Evolutionary conservation across 2,113 vertebrate species (phyloP).

Genomic region (Vulpes lagopus): DNA sequence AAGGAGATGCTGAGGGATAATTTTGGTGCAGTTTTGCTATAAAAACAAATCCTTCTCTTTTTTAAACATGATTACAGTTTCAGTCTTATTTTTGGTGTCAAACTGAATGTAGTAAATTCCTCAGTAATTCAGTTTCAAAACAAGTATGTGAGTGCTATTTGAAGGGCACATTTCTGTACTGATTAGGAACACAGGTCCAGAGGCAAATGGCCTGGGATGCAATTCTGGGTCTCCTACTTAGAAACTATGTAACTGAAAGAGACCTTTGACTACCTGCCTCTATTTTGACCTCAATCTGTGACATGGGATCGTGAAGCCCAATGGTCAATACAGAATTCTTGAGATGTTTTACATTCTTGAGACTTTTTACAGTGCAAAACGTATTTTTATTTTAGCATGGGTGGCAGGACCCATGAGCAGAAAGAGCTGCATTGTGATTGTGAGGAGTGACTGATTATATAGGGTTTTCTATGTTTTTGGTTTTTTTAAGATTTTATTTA

Average conservation of each 20-base stretch:
- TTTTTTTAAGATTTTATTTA: background rate
- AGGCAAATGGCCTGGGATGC: background rate
- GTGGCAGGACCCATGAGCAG: background rate
- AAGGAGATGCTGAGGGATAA: background rate
- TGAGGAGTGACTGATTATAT: background rate
- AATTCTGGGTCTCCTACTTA: conserved; percentile 12
- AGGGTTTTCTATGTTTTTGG: background rate
- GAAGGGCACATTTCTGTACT: background rate
- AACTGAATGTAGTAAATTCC: background rate
- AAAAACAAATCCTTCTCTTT: background rate
- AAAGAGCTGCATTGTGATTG: background rate
- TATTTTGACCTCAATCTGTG: background rate
- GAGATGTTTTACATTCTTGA: background rate
- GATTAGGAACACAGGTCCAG: background rate
- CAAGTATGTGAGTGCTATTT: background rate
- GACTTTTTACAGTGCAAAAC: background rate
- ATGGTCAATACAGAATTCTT: background rate
- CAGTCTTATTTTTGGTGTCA: background rate
- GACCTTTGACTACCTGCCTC: background rate
- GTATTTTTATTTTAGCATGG: background rate
- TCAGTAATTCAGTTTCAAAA: background rate
- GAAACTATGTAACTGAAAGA: background rate
- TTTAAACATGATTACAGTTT: background rate
- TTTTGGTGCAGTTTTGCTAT: background rate
- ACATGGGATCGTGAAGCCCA: background rate